Base-by-base conservation (phyloP, 2,888 invertebrate genomes). In the Hemaris fuciformis region DNA sequence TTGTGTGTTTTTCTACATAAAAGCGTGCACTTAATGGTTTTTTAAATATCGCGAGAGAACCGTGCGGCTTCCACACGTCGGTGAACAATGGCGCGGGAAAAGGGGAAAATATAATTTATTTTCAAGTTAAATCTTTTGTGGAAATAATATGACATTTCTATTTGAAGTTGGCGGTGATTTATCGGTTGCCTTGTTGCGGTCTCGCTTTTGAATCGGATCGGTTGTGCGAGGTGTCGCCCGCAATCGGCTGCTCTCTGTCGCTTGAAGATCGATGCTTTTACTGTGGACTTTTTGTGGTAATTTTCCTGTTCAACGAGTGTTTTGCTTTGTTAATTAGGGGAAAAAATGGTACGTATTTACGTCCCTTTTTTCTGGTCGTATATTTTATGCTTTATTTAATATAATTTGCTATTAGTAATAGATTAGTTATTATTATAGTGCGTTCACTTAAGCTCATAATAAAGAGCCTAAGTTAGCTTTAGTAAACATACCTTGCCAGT, bases 71-170 rank as follows among this genome's bases (percentile, higher is more conserved):
- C 91, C 91, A 90, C 89, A 89, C 91, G 86, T 90, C 86, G 80
- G 74, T 82, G 89, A 91, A 91, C 91, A 91, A 91, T 87, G 74
- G 83, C 80, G 76, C 75, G 81, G 83, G 81, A 84, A 85, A 85
- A 86, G 91, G 89, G 89, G 86, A 86, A 89, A 89, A 86, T 81
- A 89, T 91, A 91, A 93, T 93, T 93, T 93, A 93, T 93, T 92
- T 93, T 91, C 90, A 82, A 91, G 93, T 93, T 93, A 93, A 93
- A 93, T 93, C 93, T 93, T 93, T 93, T 93, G 93, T 93, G 91
- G 89, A 89, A 92, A 91, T 93, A 93, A 93, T 93, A 92, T 93
- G 93, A 93, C 93, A 87, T 92, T 93, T 93, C 93, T 93, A 93
- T 93, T 93, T 91, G 90, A 91, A 91, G 93, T 90, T 88, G 84